phyloP scores from a whole-genome alignment of 1,140 invertebrate species.

The Zaprionus ornatus region DNA sequence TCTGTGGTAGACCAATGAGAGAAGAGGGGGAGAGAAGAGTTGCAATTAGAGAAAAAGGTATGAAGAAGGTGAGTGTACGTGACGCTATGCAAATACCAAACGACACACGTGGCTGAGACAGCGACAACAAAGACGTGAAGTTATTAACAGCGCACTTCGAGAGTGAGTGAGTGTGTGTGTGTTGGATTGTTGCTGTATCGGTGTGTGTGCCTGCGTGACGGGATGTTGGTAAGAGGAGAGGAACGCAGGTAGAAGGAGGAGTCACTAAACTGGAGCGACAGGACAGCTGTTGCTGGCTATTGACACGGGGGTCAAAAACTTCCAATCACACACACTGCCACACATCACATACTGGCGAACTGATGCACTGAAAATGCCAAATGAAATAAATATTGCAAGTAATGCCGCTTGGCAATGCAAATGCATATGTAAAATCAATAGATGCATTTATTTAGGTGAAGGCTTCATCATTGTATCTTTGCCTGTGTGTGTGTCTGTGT shows the following conservation, averaged over 20 bases:
- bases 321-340: background rate
- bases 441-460: conserved; percentile 55
- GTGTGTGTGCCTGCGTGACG: background rate
- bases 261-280: conserved; percentile 34
- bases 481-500: conserved; percentile 32
- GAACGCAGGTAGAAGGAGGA: background rate
- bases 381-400: conserved; percentile 30
- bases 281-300: conserved; percentile 63
- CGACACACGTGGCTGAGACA: conserved; percentile 63
- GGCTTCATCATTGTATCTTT: conserved; percentile 64
- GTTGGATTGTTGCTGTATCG: background rate
- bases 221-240: background rate
- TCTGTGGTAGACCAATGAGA: conserved; percentile 29
- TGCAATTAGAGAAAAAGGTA: conserved; percentile 50
- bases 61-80: conserved; percentile 49
- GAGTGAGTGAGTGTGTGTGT: background rate
- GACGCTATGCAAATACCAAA: conserved; percentile 66
- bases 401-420: conserved; percentile 50
- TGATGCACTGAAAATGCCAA: background rate
- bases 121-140: conserved; percentile 32
- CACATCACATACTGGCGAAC: background rate
- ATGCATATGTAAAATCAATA: conserved; percentile 56
- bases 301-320: conserved; percentile 36
- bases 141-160: conserved; percentile 17
- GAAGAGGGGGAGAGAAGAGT: conserved; percentile 6